These are phyloP conservation scores for Intellagama lesueurii DNA, from an alignment of 2,797 vertebrate species.

Conservation along the genomic window DNA sequence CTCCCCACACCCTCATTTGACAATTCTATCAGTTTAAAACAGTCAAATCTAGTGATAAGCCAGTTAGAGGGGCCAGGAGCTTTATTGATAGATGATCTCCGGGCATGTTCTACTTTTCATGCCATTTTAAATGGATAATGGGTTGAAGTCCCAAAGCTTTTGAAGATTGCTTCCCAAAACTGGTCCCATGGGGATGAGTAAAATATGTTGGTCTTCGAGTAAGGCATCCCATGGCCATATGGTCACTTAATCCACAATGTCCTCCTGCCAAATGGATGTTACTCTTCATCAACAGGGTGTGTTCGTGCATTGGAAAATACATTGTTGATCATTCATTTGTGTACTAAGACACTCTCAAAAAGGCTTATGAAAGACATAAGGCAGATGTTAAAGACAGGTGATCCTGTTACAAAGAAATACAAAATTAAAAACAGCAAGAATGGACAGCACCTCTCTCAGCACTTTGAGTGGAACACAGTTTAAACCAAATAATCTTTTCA, in stretches of 20 bases:
- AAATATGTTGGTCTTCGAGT: constrained; percentile 28
- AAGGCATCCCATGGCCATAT: constrained; percentile 13
- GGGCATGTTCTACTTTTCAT: constrained; percentile 57
- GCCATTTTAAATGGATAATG: constrained; percentile 62
- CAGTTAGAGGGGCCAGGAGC: constrained; percentile 52
- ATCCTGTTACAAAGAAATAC: no score
- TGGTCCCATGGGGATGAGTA: constrained; percentile 38
- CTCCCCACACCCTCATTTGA: constrained; percentile 41
- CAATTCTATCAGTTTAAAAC: constrained; percentile 61
- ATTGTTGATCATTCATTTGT: neutral
- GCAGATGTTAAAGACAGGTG: neutral
- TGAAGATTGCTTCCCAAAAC: constrained; percentile 61
- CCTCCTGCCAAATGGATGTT: neutral
- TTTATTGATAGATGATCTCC: constrained; percentile 52
- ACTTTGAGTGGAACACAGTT: neutral
- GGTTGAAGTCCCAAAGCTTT: constrained; percentile 63
- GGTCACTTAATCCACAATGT: neutral
- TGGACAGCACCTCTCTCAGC: neutral
- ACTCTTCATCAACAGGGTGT: no score
- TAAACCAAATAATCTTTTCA: neutral
- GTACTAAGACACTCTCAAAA: neutral
- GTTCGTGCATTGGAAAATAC: neutral
- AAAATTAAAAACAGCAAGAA: neutral
- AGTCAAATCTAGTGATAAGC: constrained; percentile 60
- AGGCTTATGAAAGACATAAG: neutral